Percentiles rank a stretch among this genome's conserved stretches.
Conservation (phyloP, 2,888 invertebrate genomes). For the Tenodera sinensis region DNA sequence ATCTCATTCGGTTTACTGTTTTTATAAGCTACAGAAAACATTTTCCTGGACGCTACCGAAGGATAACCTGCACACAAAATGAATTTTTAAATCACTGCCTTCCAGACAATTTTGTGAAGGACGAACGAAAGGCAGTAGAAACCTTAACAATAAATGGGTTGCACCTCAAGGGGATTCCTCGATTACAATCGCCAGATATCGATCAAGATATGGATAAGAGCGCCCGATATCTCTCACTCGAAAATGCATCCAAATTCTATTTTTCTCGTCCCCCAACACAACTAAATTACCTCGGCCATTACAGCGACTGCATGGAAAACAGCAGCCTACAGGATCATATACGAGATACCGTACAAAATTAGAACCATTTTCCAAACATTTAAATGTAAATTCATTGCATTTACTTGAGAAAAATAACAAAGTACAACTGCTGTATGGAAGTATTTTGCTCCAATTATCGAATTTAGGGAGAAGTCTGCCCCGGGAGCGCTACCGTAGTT, state of each 20-base stretch:
- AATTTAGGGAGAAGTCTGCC: not conserved
- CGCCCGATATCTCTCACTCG: not conserved
- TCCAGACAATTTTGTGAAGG: not conserved
- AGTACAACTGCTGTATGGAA: not conserved
- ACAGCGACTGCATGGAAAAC: conserved; percentile 19
- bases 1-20: no score
- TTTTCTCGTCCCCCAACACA: not conserved
- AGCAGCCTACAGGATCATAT: not conserved
- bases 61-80: not conserved
- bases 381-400: conserved; percentile 22
- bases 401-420: not conserved
- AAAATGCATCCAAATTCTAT: not conserved
- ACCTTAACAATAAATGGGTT: not conserved
- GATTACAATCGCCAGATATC: not conserved
- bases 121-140: not conserved
- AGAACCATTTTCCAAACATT: conserved; percentile 21
- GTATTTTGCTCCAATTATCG: conserved; percentile 13
- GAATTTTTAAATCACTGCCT: not conserved
- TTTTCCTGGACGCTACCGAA: not conserved
- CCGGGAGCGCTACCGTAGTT: not conserved
- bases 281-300: conserved; percentile 17
- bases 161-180: not conserved
- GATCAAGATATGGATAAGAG: conserved; percentile 13
- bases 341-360: conserved; percentile 8
- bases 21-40: no score